Conservation (phyloP, 2,888 invertebrate genomes). For the Cerastis rubricosa region DNA sequence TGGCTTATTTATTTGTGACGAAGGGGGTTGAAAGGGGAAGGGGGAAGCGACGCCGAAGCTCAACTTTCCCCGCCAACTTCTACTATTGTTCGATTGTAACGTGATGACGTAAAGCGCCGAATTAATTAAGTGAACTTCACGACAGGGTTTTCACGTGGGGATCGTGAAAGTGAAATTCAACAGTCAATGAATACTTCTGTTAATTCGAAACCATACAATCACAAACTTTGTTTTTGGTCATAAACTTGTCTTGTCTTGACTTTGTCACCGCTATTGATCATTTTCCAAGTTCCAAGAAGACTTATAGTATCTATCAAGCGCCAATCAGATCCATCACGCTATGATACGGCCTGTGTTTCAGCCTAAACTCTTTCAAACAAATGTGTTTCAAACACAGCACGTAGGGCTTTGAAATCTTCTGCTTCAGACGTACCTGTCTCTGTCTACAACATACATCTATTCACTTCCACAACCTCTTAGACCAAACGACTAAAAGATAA, state of each 20-base stretch:
- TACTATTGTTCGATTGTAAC: constrained; percentile 77
- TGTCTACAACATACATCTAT: neutral
- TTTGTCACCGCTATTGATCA: neutral
- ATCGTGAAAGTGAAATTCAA: constrained; percentile 38
- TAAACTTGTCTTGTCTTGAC: neutral
- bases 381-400: neutral
- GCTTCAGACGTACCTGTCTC: neutral
- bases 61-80: constrained; percentile 81
- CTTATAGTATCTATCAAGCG: constrained; percentile 14
- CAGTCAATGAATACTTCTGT: constrained; percentile 8
- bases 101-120: constrained; percentile 62
- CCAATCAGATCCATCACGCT: neutral
- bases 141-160: constrained; percentile 22
- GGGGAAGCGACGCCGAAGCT: constrained; percentile 74
- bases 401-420: neutral
- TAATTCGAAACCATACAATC: constrained; percentile 4
- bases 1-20: constrained; percentile 88
- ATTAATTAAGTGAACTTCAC: constrained; percentile 63
- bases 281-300: neutral
- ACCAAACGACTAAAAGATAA: neutral
- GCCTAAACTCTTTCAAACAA: neutral
- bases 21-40: constrained; percentile 77
- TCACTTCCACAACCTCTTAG: neutral
- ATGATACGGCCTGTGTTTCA: neutral
- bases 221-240: neutral